Evolutionary conservation across 92 coral and sea anemone genomes (phyloP).

Genomic region (Ricordea florida): DNA sequence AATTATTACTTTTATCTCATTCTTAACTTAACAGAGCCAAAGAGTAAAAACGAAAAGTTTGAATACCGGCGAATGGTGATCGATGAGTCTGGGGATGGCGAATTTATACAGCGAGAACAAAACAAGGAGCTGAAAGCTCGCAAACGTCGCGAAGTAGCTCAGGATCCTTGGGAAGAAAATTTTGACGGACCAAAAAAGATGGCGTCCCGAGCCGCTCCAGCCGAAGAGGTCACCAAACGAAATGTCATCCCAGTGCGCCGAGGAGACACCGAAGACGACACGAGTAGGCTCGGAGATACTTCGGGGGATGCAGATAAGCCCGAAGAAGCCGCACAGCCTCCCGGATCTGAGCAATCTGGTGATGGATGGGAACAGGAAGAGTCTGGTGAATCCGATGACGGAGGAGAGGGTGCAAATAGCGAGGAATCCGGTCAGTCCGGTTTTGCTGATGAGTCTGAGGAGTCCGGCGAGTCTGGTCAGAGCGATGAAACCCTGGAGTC

Average conservation of each 20-base stretch:
- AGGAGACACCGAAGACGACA: conserved; percentile 44
- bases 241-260: conserved; percentile 16
- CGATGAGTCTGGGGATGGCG: conserved; percentile 98
- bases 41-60: conserved; percentile 74
- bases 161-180: conserved; percentile 61
- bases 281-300: conserved; percentile 9
- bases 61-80: conserved; percentile 96
- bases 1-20: too few relatives aligned
- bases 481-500: conserved; percentile 17
- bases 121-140: conserved; percentile 60
- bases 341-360: background rate
- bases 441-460: conserved; percentile 17
- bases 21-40: conserved; percentile 4
- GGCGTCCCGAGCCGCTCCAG: conserved; percentile 69
- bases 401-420: background rate
- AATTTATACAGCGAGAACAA: conserved; percentile 71
- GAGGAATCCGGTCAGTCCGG: conserved; percentile 36
- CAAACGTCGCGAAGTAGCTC: conserved; percentile 57
- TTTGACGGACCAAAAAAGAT: conserved; percentile 87
- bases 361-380: background rate
- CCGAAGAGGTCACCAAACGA: conserved; percentile 19
- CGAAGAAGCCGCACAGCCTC: conserved; percentile 6
- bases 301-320: conserved; percentile 38
- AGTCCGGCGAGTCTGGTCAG: conserved; percentile 11
- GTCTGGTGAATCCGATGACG: conserved; percentile 7